phyloP scores from a whole-genome alignment of 2,888 invertebrate species.

The Patella pellucida region DNA sequence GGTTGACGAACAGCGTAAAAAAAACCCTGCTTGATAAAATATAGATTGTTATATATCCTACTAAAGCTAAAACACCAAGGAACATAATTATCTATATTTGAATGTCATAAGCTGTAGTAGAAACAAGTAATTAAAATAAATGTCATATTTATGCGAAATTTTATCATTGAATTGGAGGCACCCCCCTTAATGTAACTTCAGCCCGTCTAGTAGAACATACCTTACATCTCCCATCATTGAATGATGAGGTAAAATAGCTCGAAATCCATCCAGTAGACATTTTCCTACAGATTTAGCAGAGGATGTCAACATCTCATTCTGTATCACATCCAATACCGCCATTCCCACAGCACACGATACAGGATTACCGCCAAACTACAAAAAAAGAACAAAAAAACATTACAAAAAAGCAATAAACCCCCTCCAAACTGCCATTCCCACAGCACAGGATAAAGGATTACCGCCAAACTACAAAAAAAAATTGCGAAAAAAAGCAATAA shows the following conservation, averaged over 20 bases:
- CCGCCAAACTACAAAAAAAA: conserved; percentile 80
- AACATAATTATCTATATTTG: too few species aligned
- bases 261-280: conserved; percentile 56
- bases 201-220: conserved; percentile 26
- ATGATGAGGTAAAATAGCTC: conserved; percentile 50
- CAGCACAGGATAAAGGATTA: conserved; percentile 97
- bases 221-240: conserved; percentile 60
- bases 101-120: too few species aligned
- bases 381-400: not conserved
- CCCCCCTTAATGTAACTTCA: too few species aligned
- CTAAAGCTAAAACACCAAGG: too few species aligned
- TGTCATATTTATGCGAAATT: too few species aligned
- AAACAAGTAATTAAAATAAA: too few species aligned
- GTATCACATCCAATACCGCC: conserved; percentile 86
- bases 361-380: conserved; percentile 90
- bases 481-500: too few species aligned
- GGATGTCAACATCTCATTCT: conserved; percentile 62
- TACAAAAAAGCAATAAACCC: too few species aligned
- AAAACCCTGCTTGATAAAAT: too few species aligned
- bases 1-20: too few species aligned
- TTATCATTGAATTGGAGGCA: too few species aligned
- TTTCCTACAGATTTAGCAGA: conserved; percentile 61
- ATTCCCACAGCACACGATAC: conserved; percentile 95
- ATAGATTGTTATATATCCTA: too few species aligned
- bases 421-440: conserved; percentile 92